These are phyloP conservation scores for Ranitomeya imitator DNA, from an alignment of 2,113 vertebrate species.

Conservation along the genomic window DNA sequence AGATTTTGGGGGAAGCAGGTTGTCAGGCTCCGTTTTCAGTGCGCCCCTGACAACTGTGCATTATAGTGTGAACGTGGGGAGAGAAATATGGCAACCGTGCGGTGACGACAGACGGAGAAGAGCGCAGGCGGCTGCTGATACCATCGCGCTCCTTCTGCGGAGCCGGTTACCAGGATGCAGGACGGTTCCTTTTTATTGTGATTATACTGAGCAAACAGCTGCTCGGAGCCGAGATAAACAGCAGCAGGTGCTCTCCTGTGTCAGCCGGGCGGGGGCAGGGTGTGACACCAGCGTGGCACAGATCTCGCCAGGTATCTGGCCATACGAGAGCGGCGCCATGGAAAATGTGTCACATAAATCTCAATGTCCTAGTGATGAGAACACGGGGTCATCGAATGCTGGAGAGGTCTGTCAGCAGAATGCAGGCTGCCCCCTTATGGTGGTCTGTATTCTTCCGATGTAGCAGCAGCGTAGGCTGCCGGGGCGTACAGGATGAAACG, in stretches of 20 bases:
- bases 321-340: not conserved
- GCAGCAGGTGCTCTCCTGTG: conserved; percentile 44
- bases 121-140: not conserved
- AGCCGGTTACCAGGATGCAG: conserved; percentile 54
- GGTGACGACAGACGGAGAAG: conserved; percentile 5
- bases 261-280: conserved; percentile 14
- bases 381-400: too few relatives aligned
- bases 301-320: not conserved
- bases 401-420: not conserved
- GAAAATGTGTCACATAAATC: not conserved
- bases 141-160: not conserved
- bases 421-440: not conserved
- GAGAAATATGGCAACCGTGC: not conserved
- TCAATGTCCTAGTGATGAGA: too few relatives aligned
- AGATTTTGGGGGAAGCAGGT: not conserved
- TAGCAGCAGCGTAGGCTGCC: not conserved
- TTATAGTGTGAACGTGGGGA: not conserved
- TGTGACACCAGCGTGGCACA: conserved; percentile 4
- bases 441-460: not conserved
- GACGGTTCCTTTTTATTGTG: conserved; percentile 26
- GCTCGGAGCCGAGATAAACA: conserved; percentile 43
- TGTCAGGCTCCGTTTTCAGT: not conserved
- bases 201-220: conserved; percentile 55
- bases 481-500: not conserved
- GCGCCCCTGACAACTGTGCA: not conserved